Evolutionary conservation across 1,140 invertebrate species (phyloP).

Genomic region (Lepidurus arcticus): DNA sequence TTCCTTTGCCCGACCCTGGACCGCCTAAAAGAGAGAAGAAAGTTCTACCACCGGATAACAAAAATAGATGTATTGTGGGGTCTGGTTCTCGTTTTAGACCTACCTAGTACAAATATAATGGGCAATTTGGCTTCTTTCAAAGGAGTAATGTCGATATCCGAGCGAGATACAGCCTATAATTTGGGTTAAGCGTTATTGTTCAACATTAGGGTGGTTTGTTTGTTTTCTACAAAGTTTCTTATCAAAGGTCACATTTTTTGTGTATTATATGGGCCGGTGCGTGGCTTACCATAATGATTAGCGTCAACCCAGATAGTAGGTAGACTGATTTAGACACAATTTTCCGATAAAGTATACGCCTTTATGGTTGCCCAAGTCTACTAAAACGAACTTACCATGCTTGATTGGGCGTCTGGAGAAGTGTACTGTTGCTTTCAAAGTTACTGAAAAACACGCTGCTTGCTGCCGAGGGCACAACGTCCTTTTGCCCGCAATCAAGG

Average conservation of each 20-base stretch:
- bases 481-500: neutral
- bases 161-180: slow-evolving; percentile 38
- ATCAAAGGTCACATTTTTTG: neutral
- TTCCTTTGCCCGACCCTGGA: slow-evolving; percentile 45
- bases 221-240: neutral
- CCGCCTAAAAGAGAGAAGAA: slow-evolving; percentile 37
- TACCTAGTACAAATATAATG: slow-evolving; percentile 47
- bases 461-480: neutral
- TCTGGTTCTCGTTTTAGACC: slow-evolving; percentile 28
- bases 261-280: neutral
- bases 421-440: neutral
- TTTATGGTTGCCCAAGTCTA: neutral
- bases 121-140: slow-evolving; percentile 45
- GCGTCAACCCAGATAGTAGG: neutral
- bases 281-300: neutral
- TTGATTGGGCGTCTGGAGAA: neutral
- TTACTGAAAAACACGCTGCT: neutral
- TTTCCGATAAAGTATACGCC: neutral
- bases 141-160: slow-evolving; percentile 42
- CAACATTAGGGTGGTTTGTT: neutral
- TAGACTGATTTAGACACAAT: neutral
- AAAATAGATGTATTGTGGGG: neutral
- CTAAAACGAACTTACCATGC: slow-evolving; percentile 7
- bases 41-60: neutral
- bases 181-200: neutral